A percentile compares a stretch with the other conserved stretches of the same genome.
Conservation (phyloP, 2,113 vertebrate genomes). For the Cacatua alba region DNA sequence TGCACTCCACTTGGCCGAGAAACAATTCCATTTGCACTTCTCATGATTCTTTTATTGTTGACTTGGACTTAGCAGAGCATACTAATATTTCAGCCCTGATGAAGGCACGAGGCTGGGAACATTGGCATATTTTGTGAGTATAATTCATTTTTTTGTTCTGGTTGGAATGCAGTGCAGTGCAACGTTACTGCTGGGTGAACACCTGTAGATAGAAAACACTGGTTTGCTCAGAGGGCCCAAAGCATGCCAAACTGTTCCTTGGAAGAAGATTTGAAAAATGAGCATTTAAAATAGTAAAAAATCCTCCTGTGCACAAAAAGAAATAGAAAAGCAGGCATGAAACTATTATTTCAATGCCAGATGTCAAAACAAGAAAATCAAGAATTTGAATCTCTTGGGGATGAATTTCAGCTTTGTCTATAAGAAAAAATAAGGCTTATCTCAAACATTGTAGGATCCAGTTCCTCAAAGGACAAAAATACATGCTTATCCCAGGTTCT, state of each 20-base stretch:
- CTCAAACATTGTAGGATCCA: not conserved
- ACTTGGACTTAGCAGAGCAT: constrained; percentile 44
- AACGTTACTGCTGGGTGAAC: constrained; percentile 42
- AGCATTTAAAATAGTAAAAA: not conserved
- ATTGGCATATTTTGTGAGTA: constrained; percentile 43
- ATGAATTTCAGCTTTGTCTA: constrained; percentile 36
- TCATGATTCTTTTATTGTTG: constrained; percentile 47
- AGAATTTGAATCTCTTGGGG: constrained; percentile 21
- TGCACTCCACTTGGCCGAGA: constrained; percentile 40
- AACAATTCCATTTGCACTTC: constrained; percentile 46
- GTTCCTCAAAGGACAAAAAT: constrained; percentile 9
- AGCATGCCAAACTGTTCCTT: constrained; percentile 10
- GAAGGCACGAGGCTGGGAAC: not conserved
- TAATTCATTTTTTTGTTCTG: constrained; percentile 52
- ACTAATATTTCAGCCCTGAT: constrained; percentile 28
- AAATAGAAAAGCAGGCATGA: constrained; percentile 15
- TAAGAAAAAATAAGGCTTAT: constrained; percentile 11
- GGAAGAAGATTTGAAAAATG: constrained; percentile 26
- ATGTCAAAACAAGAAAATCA: constrained; percentile 21
- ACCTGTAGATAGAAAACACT: constrained; percentile 48
- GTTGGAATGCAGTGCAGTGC: not conserved
- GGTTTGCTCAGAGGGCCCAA: not conserved
- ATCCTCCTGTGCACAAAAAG: not conserved
- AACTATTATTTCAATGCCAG: not conserved
- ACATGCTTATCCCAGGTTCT: not conserved